Conservation (phyloP, 2,888 invertebrate species). For the Coelopa pilipes region DNA sequence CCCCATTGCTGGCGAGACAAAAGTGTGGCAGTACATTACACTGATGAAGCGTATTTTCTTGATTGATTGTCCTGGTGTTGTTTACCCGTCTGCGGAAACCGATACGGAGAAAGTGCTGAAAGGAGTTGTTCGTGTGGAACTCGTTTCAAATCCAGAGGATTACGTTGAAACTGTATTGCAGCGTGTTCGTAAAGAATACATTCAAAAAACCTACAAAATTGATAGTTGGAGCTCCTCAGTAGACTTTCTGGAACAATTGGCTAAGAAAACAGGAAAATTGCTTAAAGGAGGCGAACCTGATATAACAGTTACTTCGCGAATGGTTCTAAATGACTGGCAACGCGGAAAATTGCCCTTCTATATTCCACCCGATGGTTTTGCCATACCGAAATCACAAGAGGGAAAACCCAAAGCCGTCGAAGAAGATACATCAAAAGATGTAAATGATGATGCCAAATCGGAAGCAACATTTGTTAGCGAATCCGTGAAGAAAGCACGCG, state of each 20-base stretch:
- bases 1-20: slow-evolving; percentile 97
- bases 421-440: slow-evolving; percentile 43
- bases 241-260: slow-evolving; percentile 93
- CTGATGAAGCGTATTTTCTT: slow-evolving; percentile 96
- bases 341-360: slow-evolving; percentile 97
- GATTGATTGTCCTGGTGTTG: slow-evolving; percentile 99
- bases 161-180: slow-evolving; percentile 89
- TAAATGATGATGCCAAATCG: slow-evolving; percentile 56
- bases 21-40: slow-evolving; percentile 99
- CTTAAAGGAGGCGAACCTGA: slow-evolving; percentile 98
- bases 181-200: slow-evolving; percentile 88
- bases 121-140: slow-evolving; percentile 96
- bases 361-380: slow-evolving; percentile 86
- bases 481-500: slow-evolving; percentile 66
- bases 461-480: slow-evolving; percentile 64
- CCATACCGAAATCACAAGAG: slow-evolving; percentile 72
- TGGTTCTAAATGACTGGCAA: slow-evolving; percentile 99
- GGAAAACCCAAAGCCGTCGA: slow-evolving; percentile 48
- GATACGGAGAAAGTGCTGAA: slow-evolving; percentile 95
- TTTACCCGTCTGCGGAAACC: slow-evolving; percentile 95
- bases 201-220: slow-evolving; percentile 90
- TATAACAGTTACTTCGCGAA: slow-evolving; percentile 85
- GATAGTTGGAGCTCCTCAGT: slow-evolving; percentile 81
- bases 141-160: slow-evolving; percentile 93
- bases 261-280: slow-evolving; percentile 86